These are phyloP conservation scores for Apantesis nais DNA, from an alignment of 2,888 invertebrate genomes.

Conservation along the genomic window DNA sequence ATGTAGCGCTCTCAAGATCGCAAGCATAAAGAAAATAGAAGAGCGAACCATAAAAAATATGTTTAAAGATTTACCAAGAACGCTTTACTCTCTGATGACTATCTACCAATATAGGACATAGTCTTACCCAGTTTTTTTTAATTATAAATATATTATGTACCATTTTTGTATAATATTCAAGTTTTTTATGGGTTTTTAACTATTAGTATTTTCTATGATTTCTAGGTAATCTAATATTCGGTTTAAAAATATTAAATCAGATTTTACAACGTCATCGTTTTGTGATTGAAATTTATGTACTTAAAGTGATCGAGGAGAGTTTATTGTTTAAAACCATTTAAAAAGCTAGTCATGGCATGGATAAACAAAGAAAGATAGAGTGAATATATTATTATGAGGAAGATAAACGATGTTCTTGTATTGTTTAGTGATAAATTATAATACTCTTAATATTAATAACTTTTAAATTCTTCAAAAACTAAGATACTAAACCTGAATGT, in stretches of 20 bases:
- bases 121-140: neutral
- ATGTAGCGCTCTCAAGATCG: neutral
- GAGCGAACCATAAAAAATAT: neutral
- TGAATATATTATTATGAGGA: constrained; percentile 39
- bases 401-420: constrained; percentile 33
- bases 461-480: constrained; percentile 39
- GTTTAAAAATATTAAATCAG: constrained; percentile 10
- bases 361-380: constrained; percentile 55
- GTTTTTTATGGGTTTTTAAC: neutral
- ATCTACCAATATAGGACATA: neutral
- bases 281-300: constrained; percentile 61
- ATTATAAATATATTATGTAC: neutral
- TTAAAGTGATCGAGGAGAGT: constrained; percentile 48
- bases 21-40: neutral
- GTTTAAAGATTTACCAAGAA: neutral
- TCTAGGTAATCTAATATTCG: neutral
- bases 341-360: constrained; percentile 58
- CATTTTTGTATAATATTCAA: neutral
- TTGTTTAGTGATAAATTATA: constrained; percentile 39
- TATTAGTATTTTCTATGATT: neutral
- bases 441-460: constrained; percentile 37
- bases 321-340: constrained; percentile 56
- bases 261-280: constrained; percentile 50
- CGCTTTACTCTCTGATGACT: neutral
- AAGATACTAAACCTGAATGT: constrained; percentile 23